Evolutionary conservation across 2,888 invertebrate species (phyloP), one percentile per base, ranked within the genome.

Genomic region (Erebia epiphron): DNA sequence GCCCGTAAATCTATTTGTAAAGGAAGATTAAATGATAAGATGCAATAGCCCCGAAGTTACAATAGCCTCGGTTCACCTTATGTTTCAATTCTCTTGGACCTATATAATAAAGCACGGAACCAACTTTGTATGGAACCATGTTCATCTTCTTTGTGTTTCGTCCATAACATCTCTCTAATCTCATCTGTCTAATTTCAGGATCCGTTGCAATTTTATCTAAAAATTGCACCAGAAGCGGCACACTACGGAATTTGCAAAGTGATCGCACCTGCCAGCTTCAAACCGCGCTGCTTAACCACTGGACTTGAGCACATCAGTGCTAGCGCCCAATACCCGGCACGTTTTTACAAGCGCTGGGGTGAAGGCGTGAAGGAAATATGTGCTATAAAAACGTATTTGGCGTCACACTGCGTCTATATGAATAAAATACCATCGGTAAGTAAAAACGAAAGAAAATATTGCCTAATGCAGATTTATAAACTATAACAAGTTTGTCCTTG

Each of bases 341-440:
- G 97, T 75, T 95, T 98, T 95, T 94, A 96, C 78, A 95, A 96
- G 78, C 95, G 98, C 49, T 98, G 98, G 98, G 98, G 98, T 0
- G 96, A 97, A 0, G 97, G 97, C 78, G 96, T 97, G 0, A 95
- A 96, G 76, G 97, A 98, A 85, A 93, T 98, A 83, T 96, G 96
- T 84, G 97, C 97, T 9, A 98, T 99, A 64, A 96, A 95, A 78
- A 96, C 97, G 77, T 96, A 97, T 85, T 90, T 98, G 72, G 95
- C 96, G 0, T 96, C 96, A 0, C 97, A 98, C 81, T 96, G 95
- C 76, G 96, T 97, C 4, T 94, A 94, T 1, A 94, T 97, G 78
- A 95, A 94, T 46, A 95, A 52, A 43, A 1, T 43, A 43, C 10
- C 14, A 64, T 35, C 50, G 26, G 10, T 41, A 1, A 18, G 50